These are phyloP conservation scores for Eidolon helvum DNA, from an alignment of 2,113 vertebrate species.

Conservation along the genomic window DNA sequence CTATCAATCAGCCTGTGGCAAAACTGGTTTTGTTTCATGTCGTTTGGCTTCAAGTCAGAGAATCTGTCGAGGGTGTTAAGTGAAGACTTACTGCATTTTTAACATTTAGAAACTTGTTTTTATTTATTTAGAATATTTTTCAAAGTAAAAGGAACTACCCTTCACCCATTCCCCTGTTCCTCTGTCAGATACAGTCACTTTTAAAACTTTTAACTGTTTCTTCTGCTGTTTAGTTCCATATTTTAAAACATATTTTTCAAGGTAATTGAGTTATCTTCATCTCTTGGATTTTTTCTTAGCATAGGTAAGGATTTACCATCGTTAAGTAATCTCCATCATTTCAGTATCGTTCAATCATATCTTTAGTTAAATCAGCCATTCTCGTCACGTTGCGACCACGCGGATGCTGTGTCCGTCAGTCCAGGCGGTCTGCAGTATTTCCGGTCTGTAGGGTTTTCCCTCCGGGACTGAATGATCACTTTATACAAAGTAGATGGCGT, in stretches of 20 bases:
- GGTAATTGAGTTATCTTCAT: neutral
- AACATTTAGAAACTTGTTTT: slow-evolving; percentile 1
- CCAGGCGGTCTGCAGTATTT: neutral
- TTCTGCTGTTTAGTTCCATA: neutral
- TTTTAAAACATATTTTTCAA: slow-evolving; percentile 4
- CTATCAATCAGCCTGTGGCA: too few relatives aligned
- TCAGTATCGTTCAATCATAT: neutral
- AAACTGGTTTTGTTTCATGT: too few relatives aligned
- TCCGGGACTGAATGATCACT: neutral
- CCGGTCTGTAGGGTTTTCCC: neutral
- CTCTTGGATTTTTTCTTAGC: neutral
- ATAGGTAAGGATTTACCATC: neutral
- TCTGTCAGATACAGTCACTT: neutral
- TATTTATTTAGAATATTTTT: slow-evolving; percentile 22
- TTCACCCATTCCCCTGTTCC: neutral
- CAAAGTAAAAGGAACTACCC: neutral
- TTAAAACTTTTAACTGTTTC: neutral
- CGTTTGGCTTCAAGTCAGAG: too few relatives aligned
- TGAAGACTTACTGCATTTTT: neutral
- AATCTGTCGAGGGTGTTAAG: too few relatives aligned
- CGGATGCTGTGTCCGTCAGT: neutral
- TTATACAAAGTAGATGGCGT: neutral
- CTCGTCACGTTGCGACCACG: neutral
- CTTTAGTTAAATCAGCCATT: neutral
- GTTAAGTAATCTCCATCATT: neutral